Conservation (phyloP, 2,888 invertebrate genomes). For the Epistrophe grossulariae region DNA sequence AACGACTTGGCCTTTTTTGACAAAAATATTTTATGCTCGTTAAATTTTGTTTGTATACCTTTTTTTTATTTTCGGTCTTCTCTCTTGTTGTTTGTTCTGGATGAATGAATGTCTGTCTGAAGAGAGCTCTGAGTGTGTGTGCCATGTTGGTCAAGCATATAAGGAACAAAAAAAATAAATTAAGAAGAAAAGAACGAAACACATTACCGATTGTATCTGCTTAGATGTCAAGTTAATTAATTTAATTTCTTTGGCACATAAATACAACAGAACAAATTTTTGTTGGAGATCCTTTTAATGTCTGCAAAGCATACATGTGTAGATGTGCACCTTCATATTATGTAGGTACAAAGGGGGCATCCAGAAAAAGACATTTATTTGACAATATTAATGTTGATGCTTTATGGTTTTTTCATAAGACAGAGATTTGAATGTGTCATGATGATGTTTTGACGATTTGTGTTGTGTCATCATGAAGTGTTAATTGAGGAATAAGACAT, state of each 20-base stretch:
- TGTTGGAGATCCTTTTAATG: not conserved
- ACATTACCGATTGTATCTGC: constrained; percentile 55
- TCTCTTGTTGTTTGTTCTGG: constrained; percentile 20
- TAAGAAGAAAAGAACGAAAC: not conserved
- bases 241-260: constrained; percentile 71
- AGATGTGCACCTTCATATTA: too few relatives aligned
- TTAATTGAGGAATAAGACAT: constrained; percentile 49
- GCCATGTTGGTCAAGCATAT: constrained; percentile 6
- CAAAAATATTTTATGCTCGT: constrained; percentile 52
- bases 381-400: constrained; percentile 49
- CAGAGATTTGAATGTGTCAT: constrained; percentile 19
- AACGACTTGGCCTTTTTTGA: constrained; percentile 49
- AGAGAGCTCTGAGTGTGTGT: not conserved
- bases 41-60: constrained; percentile 5
- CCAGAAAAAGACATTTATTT: constrained; percentile 40
- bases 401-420: constrained; percentile 2
- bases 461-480: constrained; percentile 48
- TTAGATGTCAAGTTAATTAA: constrained; percentile 67
- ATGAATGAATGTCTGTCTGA: constrained; percentile 24
- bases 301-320: too few relatives aligned
- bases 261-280: not conserved
- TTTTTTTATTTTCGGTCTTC: constrained; percentile 34
- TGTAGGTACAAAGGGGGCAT: not conserved
- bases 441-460: constrained; percentile 42
- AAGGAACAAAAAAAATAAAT: not conserved